Conservation (phyloP, 2,113 vertebrate genomes). For the Phalacrocorax carbo region DNA sequence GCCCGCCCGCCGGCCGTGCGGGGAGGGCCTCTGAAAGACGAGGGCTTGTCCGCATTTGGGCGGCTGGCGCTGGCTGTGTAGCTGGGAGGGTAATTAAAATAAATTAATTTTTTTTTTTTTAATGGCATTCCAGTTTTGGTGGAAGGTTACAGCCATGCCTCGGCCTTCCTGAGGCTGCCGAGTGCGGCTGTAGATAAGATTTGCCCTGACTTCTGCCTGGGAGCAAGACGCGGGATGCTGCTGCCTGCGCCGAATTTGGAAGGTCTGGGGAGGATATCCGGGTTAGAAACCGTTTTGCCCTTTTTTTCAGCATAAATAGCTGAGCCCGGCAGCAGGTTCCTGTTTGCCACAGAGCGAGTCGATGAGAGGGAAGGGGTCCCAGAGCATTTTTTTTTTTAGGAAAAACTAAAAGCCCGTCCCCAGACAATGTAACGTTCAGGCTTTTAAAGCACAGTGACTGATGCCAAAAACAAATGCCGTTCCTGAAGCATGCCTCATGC, state of each 20-base stretch:
- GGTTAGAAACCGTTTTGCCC: not conserved
- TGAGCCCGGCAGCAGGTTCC: not conserved
- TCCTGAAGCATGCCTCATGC: not conserved
- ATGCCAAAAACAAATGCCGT: not conserved
- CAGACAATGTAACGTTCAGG: fast-evolving
- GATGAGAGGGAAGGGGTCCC: too few relatives aligned
- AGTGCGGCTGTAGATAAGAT: not conserved
- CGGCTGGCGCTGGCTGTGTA: not conserved
- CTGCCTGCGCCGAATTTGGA: not conserved
- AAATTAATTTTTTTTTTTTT: not conserved
- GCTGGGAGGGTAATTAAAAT: not conserved
- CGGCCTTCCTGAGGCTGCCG: not conserved
- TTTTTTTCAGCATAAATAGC: not conserved
- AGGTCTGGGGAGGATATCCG: not conserved
- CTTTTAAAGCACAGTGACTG: not conserved
- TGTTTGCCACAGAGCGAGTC: not conserved
- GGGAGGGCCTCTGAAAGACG: not conserved
- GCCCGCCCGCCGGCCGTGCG: not conserved
- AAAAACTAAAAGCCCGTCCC: not conserved
- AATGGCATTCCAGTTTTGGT: not conserved
- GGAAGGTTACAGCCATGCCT: not conserved
- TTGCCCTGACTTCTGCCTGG: not conserved
- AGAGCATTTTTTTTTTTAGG: too few relatives aligned
- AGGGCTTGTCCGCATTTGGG: not conserved
- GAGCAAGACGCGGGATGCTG: not conserved